Evolutionary conservation across 1,140 invertebrate genomes (phyloP), one percentile per base, ranked within the genome.

Genomic region (Drosophila navojoa): DNA sequence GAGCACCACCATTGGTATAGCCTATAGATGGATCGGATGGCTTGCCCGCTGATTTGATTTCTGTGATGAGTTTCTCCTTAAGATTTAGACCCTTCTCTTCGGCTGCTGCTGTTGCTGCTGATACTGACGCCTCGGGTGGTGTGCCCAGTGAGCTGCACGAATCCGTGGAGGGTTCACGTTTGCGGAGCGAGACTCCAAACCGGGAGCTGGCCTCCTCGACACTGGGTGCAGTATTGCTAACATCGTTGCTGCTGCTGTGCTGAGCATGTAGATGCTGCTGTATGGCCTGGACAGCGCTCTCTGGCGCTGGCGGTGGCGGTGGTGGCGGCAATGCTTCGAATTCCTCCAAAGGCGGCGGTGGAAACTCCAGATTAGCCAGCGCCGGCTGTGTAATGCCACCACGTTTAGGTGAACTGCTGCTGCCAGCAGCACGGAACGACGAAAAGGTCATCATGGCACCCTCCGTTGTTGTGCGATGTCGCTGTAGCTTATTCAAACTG

Each of bases 361-460:
- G 97, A 92, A 97, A 97, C 85, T 97, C 97, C 4, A 97, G 92
- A 91, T 97, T 96, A 5, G 96, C 96, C 42, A 13, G 95, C 94
- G 76, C 95, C 93, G 40, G 94, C 90, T 91, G 93, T 82, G 71
- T 89, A 0, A 59, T 27, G n/a, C 22, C 38, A 1, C 67, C 92
- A 11, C 95, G 92, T 54, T 94, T 94, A 3, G 94, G 94, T 50
- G 94, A 94, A 40, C 93, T 93, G 53, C 92, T 93, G 6, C 61
- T 79, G 27, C 71, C 73, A 0, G 78, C 76, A 11, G 91, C 91
- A 1, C 92, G 85, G 55, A 91, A 93, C 66, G 71, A 94, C 74
- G 79, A 95, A 93, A 77, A 93, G 89, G 71, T 92, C 90, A 92
- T 92, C 87, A 92, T 92, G 22, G 90, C 82, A 49, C 91, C 91